Base-by-base conservation (phyloP, 2,113 vertebrate genomes). In the Crypturellus undulatus region DNA sequence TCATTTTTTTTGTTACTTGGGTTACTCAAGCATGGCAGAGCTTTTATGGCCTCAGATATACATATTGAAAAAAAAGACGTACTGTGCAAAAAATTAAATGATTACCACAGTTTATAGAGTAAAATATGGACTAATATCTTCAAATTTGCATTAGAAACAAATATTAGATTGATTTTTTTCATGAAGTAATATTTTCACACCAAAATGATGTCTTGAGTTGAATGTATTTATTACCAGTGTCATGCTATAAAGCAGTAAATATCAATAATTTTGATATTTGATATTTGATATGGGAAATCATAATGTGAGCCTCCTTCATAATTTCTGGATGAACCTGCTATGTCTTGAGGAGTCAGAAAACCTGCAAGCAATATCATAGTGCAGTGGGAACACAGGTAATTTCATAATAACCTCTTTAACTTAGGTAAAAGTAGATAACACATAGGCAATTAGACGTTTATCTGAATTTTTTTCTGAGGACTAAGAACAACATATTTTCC, bases 191-290 rank as follows among this genome's bases (percentile, higher is more conserved):
- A 80, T 78, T 93, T 90, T 78, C 20, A 43, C 58, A 36, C 8
- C 26, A 42, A 71, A 88, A 85, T 75, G 10, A 0, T 79, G 40
- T 51, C 45, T 84, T 62, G 21, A 10, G 19, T 3, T 49, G 40
- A 88, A 62, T 40, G 42, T 83, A 86, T 85, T 91, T 94, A 78
- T 86, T 82, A 70, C 26, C 3, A 60, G 7, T 81, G 28, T 49
- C 12, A n/a, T 79, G 20, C 5, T 69, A 45, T 79, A 68, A 47
- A 43, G 68, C 17, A 84, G 43, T 71, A 95, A 92, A 84, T 79
- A 90, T 88, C 40, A 94, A 86, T 95, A 94, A 88, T 71, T 93
- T 84, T 92, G 56, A 93, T 90, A n/a, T n/a, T n/a, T n/a, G n/a
- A n/a, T n/a, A n/a, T n/a, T n/a, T n/a, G n/a, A n/a, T n/a, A n/a